Evolutionary conservation across 2,797 vertebrate genomes (phyloP).

Genomic region (Sebastolobus alascanus): DNA sequence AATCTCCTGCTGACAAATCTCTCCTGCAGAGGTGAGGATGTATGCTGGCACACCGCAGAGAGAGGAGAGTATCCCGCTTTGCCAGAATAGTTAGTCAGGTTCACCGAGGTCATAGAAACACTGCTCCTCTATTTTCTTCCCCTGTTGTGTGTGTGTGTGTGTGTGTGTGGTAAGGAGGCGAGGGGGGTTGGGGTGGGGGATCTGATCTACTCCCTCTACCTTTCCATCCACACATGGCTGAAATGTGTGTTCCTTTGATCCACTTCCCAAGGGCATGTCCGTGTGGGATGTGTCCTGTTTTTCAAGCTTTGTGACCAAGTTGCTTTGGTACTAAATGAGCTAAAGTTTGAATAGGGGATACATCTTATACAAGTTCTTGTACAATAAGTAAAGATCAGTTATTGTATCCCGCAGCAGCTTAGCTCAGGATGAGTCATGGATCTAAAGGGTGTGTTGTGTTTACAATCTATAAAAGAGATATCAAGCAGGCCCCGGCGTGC

Average conservation of each 20-base stretch:
- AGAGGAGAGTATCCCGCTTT: slow-evolving; percentile 51
- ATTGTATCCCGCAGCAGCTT: slow-evolving; percentile 41
- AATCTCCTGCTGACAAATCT: slow-evolving; percentile 75
- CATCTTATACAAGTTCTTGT: slow-evolving; percentile 14
- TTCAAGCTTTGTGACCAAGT: slow-evolving; percentile 24
- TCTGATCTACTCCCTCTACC: slow-evolving; percentile 50
- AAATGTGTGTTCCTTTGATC: slow-evolving; percentile 61
- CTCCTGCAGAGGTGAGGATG: slow-evolving; percentile 74
- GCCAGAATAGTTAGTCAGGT: slow-evolving; percentile 68
- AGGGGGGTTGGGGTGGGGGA: slow-evolving; percentile 5
- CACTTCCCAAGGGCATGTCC: slow-evolving; percentile 22
- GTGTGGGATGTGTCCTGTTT: slow-evolving; percentile 21
- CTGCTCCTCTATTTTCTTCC: slow-evolving; percentile 63
- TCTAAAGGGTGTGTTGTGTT: slow-evolving; percentile 45
- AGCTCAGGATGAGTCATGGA: slow-evolving; percentile 54
- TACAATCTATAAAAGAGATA: slow-evolving; percentile 60
- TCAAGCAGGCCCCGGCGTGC: slow-evolving; percentile 67
- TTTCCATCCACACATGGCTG: slow-evolving; percentile 57
- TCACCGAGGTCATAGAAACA: slow-evolving; percentile 72
- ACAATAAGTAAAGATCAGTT: slow-evolving; percentile 31
- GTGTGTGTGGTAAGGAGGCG: slow-evolving; percentile 36
- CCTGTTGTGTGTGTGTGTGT: slow-evolving; percentile 35
- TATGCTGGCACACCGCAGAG: slow-evolving; percentile 48
- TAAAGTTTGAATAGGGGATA: slow-evolving; percentile 3
- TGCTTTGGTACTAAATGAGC: slow-evolving; percentile 5